Conservation (phyloP, 2,888 invertebrate species). For the Muschampia plurimacula region DNA sequence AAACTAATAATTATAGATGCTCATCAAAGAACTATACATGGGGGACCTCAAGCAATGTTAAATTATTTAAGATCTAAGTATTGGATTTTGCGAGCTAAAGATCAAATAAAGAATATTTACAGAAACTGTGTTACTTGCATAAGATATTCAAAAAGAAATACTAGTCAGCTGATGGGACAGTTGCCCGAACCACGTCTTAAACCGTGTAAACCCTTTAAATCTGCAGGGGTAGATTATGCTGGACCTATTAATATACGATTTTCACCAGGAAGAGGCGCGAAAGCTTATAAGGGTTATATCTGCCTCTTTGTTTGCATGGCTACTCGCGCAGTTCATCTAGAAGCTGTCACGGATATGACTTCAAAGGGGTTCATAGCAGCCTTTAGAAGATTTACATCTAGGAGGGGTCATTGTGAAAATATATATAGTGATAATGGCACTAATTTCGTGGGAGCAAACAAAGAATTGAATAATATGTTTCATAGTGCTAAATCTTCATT, state of each 20-base stretch:
- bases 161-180: neutral
- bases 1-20: conserved; percentile 3
- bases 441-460: too few relatives aligned
- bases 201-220: neutral
- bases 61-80: neutral
- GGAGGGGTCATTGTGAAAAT: neutral
- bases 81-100: neutral
- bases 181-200: neutral
- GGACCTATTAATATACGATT: neutral
- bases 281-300: conserved; percentile 24
- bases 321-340: neutral
- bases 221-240: neutral
- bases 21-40: neutral
- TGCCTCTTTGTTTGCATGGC: conserved; percentile 11
- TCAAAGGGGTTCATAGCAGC: neutral
- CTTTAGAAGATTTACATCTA: neutral
- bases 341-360: neutral
- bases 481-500: too few relatives aligned
- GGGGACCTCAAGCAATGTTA: neutral
- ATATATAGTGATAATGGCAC: neutral
- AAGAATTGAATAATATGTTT: too few relatives aligned
- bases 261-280: conserved; percentile 1
- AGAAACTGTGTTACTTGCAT: neutral
- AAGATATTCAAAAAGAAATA: neutral
- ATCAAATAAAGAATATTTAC: neutral